Base-by-base conservation (phyloP, 2,888 invertebrate genomes). In the Balanococcus diminutus region DNA sequence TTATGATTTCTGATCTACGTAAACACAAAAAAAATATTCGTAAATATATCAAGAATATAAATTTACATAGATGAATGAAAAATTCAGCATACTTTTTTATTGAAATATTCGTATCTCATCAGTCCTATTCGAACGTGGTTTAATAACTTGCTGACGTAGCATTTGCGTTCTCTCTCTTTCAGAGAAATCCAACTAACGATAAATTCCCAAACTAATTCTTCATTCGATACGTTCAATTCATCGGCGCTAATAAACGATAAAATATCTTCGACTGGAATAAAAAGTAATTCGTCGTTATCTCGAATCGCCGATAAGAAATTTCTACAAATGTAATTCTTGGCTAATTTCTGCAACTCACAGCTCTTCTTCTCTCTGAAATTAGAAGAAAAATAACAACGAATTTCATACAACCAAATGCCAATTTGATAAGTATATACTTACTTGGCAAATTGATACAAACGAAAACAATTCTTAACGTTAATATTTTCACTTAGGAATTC, bases 41-140 rank as follows among this genome's bases (percentile, higher is more conserved):
- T 22, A 36, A 22, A 42, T 39, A 36, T 28, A 56, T n/a, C n/a
- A n/a, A n/a, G n/a, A n/a, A n/a, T n/a, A n/a, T n/a, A n/a, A n/a
- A n/a, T n/a, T n/a, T n/a, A n/a, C n/a, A n/a, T n/a, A n/a, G n/a
- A n/a, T n/a, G n/a, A n/a, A n/a, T n/a, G 36, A 36, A 8, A 46
- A 81, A 36, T 39, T 81, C 14, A n/a, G 28, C 8, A 1, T 22
- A 84, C 84, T 25, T 84, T 84, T 67, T 84, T 84, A 31, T 84
- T 84, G 19, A 84, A 84, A 72, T 84, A 84, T 22, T 84, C 84
- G 42, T 84, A 84, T 84, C 84, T 84, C 84, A 84, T 84, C 4
- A 84, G 28, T 14, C 84, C 84, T 0, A 84, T 84, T 16, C 84
- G 84, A 72, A 84, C 46, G 61, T 84, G 84, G 16, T 61, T 84